Conservation (phyloP, 2,113 vertebrate genomes). For the Catagonus wagneri region DNA sequence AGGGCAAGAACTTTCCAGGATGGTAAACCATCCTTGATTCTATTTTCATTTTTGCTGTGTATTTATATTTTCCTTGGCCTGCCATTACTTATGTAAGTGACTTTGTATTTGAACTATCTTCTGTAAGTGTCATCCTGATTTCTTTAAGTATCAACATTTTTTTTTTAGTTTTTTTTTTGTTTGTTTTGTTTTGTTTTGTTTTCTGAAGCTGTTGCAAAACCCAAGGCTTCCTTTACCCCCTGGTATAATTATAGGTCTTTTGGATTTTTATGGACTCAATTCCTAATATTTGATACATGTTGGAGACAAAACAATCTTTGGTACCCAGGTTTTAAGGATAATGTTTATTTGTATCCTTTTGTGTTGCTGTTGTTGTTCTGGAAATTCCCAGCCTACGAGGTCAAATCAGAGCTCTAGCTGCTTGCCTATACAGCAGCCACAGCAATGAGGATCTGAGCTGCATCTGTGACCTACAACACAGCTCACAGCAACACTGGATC, state of each 20-base stretch:
- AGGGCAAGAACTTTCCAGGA: background rate
- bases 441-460: too few species aligned
- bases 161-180: background rate
- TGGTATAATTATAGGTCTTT: background rate
- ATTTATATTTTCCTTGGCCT: background rate
- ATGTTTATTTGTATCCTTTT: background rate
- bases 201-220: background rate
- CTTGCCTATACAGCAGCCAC: too few species aligned
- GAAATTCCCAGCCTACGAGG: too few species aligned
- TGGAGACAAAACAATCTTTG: background rate
- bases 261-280: background rate
- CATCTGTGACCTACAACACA: too few species aligned
- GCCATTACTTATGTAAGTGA: background rate
- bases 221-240: background rate
- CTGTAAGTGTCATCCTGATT: background rate
- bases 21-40: background rate
- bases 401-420: too few species aligned
- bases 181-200: background rate
- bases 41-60: background rate
- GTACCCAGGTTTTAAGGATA: background rate
- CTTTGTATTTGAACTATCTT: background rate
- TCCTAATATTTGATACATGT: background rate
- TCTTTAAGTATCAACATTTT: background rate
- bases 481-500: too few species aligned
- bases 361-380: too few species aligned